Evolutionary conservation across 2,113 vertebrate genomes (phyloP), one percentile per base, ranked within the genome.

Genomic region (Nyctereutes procyonoides): DNA sequence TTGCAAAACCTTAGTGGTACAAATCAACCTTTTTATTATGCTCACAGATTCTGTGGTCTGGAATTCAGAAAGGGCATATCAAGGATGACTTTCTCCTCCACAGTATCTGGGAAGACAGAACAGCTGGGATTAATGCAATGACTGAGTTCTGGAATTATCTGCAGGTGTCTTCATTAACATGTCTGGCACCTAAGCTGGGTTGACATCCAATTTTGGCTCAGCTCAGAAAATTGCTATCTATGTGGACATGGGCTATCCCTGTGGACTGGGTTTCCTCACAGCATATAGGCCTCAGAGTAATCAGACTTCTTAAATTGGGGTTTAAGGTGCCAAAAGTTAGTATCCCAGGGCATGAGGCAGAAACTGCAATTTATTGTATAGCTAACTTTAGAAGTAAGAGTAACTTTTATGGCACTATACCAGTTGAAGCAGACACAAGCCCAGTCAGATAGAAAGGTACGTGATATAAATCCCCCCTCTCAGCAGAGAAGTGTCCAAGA

Each of bases 131-230:
- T 26, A 63, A 71, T 82, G 8, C 5, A 69, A 56, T 63, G 11
- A 58, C 20, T 58, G 20, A 51, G 5, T 26, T 92, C 28, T 73
- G 30, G 71, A 74, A 81, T 76, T 71, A 56, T 26, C 22, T 81
- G 11, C 28, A 94, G 43, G 35, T 90, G 24, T 74, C 53, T 74
- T 91, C 43, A 88, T 48, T 80, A 85, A 56, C 69, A 51, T 76
- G 35, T 55, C 56, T 96, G 63, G 79, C 67, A 90, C 30, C 4
- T 89, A 30, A 89, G 7, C 20, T 56, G 30, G 51, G 58, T n/a
- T 81, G 22, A 90, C 48, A 76, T 81, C 63, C 86, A 90, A n/a
- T n/a, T 63, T 77, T 90, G 82, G 20, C 32, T 96, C 43, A 65
- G 51, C 58, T 91, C 16, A 63, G 81, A 90, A 65, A 53, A 26